These are phyloP conservation scores for Sandelia bainsii DNA, from an alignment of 2,797 vertebrate species.

Conservation along the genomic window DNA sequence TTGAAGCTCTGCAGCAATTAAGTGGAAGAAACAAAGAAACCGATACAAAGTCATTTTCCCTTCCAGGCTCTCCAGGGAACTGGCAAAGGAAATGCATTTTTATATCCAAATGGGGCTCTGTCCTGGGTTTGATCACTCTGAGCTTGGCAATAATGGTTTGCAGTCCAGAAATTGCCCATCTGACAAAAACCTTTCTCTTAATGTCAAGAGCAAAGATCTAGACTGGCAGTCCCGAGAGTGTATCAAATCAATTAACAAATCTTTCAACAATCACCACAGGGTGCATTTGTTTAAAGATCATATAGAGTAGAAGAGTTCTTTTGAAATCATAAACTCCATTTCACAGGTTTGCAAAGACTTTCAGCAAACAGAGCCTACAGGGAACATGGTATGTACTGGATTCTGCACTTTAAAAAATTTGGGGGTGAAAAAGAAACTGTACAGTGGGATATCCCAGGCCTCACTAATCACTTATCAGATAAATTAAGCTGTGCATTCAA, in stretches of 20 bases:
- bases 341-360: conserved; percentile 46
- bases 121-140: conserved; percentile 51
- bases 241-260: conserved; percentile 57
- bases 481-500: conserved; percentile 42
- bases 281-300: conserved; percentile 25
- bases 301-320: conserved; percentile 20
- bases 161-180: conserved; percentile 38
- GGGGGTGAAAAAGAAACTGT: conserved; percentile 25
- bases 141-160: conserved; percentile 35
- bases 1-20: conserved; percentile 67
- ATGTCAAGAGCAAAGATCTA: conserved; percentile 40
- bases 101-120: conserved; percentile 50
- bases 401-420: conserved; percentile 55
- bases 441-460: conserved; percentile 24
- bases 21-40: conserved; percentile 70
- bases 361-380: conserved; percentile 27
- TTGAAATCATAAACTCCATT: conserved; percentile 31
- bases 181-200: conserved; percentile 47
- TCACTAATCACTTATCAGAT: conserved; percentile 54
- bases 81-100: conserved; percentile 61
- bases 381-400: conserved; percentile 45
- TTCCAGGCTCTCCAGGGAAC: conserved; percentile 54
- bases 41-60: conserved; percentile 65
- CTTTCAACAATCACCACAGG: conserved; percentile 29
- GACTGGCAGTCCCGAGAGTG: conserved; percentile 28